Conservation (phyloP, 2,113 vertebrate species). For the Anhinga rufa region DNA sequence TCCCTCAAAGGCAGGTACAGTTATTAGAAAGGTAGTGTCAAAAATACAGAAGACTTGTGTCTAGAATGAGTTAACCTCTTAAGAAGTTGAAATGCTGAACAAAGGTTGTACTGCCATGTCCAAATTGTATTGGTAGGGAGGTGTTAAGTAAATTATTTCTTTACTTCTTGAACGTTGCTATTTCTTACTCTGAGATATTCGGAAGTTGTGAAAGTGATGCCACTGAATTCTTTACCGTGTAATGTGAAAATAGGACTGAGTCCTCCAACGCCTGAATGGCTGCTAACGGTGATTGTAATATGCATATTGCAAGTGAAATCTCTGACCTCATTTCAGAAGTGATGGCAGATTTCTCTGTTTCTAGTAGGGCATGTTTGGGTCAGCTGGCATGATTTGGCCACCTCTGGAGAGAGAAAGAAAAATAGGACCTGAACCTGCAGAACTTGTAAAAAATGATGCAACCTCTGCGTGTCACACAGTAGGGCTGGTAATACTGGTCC, state of each 20-base stretch:
- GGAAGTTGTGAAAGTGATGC: not conserved
- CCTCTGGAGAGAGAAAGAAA: not conserved
- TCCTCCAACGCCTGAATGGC: not conserved
- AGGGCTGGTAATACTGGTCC: not conserved
- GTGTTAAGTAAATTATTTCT: not conserved
- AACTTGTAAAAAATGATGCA: not conserved
- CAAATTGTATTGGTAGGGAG: not conserved
- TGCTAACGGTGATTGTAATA: not conserved
- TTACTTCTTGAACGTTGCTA: not conserved
- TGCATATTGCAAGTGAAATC: not conserved
- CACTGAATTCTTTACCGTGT: rapidly evolving
- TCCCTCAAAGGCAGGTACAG: not conserved
- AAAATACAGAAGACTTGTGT: not conserved
- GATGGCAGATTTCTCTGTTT: not conserved
- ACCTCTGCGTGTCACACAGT: not conserved
- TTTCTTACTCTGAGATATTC: not conserved
- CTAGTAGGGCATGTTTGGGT: not conserved
- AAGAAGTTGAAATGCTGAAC: rapidly evolving
- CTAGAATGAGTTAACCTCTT: not conserved
- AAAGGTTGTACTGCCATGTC: not conserved
- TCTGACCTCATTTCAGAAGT: not conserved
- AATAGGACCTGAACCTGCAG: not conserved
- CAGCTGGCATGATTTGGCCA: not conserved
- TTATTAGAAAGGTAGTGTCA: not conserved
- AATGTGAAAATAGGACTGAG: not conserved